These are phyloP conservation scores for Trichopoda pennipes DNA, from an alignment of 2,888 invertebrate genomes.

Conservation along the genomic window DNA sequence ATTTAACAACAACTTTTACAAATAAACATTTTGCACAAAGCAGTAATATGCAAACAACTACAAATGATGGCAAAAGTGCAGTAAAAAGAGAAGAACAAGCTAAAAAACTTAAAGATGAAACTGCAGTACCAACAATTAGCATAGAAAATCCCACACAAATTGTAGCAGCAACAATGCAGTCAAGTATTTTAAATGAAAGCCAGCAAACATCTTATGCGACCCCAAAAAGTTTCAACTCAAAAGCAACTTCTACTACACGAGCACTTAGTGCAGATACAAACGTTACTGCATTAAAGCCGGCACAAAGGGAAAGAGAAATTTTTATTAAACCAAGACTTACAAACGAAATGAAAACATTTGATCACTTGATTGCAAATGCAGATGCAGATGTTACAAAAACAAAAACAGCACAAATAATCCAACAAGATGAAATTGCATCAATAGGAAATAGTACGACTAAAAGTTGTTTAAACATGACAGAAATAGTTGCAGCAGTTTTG, in stretches of 20 bases:
- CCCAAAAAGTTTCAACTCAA: constrained; percentile 25
- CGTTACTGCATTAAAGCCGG: constrained; percentile 17
- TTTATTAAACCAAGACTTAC: constrained; percentile 28
- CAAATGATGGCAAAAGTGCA: background rate
- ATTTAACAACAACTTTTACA: constrained; percentile 31
- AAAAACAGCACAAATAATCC: background rate
- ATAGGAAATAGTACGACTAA: constrained; percentile 28
- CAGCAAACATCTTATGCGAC: constrained; percentile 33
- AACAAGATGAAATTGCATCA: constrained; percentile 25
- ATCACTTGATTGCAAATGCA: constrained; percentile 36
- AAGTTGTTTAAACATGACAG: constrained; percentile 38
- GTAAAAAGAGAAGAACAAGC: background rate
- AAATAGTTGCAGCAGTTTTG: constrained; percentile 10
- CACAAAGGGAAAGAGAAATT: constrained; percentile 4
- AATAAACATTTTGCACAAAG: constrained; percentile 44
- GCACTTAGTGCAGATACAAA: constrained; percentile 2
- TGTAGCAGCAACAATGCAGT: constrained; percentile 39
- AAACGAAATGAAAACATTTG: constrained; percentile 51
- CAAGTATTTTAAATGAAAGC: constrained; percentile 38
- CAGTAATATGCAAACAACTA: constrained; percentile 17
- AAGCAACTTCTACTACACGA: background rate
- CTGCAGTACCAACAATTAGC: constrained; percentile 65
- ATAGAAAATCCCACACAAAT: constrained; percentile 57
- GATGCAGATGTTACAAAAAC: constrained; percentile 1
- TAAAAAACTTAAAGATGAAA: constrained; percentile 13